Percentiles rank a stretch among this genome's conserved stretches.
Evolutionary conservation across 2,888 invertebrate species (phyloP).

Genomic region (Amphiduros pacificus): DNA sequence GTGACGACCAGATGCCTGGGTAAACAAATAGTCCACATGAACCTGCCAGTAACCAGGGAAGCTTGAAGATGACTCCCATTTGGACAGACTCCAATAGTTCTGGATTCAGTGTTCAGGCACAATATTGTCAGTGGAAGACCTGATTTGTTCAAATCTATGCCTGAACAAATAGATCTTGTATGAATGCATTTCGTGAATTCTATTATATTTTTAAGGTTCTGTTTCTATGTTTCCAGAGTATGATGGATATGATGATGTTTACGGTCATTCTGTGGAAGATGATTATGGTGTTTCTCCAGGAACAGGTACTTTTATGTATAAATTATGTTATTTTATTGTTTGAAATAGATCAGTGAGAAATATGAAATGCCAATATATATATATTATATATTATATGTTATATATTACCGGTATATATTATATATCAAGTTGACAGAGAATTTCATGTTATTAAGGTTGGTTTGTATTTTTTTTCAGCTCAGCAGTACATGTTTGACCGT

Average conservation of each 20-base stretch:
- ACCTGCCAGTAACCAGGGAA: too few species aligned
- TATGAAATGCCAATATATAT: too few species aligned
- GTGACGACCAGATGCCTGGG: too few species aligned
- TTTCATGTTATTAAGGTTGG: background rate
- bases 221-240: slow-evolving; percentile 69
- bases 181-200: background rate
- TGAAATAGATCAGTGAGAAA: too few species aligned
- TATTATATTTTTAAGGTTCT: background rate
- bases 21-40: too few species aligned
- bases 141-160: background rate
- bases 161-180: background rate
- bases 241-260: slow-evolving; percentile 86
- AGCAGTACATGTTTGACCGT: slow-evolving; percentile 81
- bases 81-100: too few species aligned
- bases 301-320: slow-evolving; percentile 63
- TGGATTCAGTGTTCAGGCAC: background rate
- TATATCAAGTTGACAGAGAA: background rate
- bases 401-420: too few species aligned
- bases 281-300: slow-evolving; percentile 89
- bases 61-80: too few species aligned
- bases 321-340: too few species aligned
- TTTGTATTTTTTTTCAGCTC: slow-evolving; percentile 54
- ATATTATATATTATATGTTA: too few species aligned
- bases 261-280: slow-evolving; percentile 92
- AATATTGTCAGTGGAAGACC: too few species aligned